A percentile compares a stretch with the other conserved stretches of the same genome.
Conservation (phyloP, 1,140 invertebrate species). For the Battus philenor region DNA sequence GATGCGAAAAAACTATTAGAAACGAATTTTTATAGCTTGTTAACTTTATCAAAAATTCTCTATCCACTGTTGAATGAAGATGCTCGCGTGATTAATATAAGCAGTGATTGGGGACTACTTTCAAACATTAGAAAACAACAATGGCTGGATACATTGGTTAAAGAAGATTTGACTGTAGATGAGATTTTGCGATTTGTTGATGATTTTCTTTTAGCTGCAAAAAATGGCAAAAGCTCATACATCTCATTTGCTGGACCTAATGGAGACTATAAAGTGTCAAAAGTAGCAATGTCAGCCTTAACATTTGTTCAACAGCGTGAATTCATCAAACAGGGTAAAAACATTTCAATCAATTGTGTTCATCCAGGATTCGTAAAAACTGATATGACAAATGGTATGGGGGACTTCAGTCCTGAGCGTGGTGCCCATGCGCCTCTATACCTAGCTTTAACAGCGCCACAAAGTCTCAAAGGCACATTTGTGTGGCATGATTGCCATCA, state of each 20-base stretch:
- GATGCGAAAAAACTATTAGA: conserved; percentile 84
- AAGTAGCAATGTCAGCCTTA: conserved; percentile 83
- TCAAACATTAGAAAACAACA: conserved; percentile 76
- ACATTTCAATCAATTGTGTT: conserved; percentile 83
- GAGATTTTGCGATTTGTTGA: conserved; percentile 83
- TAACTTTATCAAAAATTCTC: conserved; percentile 80
- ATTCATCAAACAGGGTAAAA: conserved; percentile 76
- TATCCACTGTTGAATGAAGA: conserved; percentile 82
- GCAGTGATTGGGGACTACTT: conserved; percentile 81
- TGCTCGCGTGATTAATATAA: conserved; percentile 86
- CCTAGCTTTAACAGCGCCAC: conserved; percentile 67
- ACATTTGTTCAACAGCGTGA: conserved; percentile 81
- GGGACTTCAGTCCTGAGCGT: conserved; percentile 81
- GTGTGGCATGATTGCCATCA: conserved; percentile 72
- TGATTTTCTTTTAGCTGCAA: conserved; percentile 64
- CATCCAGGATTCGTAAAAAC: conserved; percentile 85
- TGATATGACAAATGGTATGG: conserved; percentile 85
- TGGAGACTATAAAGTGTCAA: conserved; percentile 83
- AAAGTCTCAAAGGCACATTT: conserved; percentile 68
- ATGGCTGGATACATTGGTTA: conserved; percentile 70
- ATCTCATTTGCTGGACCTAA: conserved; percentile 78
- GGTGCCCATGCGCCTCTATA: conserved; percentile 74
- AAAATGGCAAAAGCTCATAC: conserved; percentile 68
- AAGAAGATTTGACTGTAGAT: conserved; percentile 73
- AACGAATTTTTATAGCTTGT: conserved; percentile 83